Percentiles rank a stretch among this genome's conserved stretches.
These are phyloP conservation scores for Mylabris sibirica DNA, from an alignment of 2,888 invertebrate genomes.

Conservation along the genomic window DNA sequence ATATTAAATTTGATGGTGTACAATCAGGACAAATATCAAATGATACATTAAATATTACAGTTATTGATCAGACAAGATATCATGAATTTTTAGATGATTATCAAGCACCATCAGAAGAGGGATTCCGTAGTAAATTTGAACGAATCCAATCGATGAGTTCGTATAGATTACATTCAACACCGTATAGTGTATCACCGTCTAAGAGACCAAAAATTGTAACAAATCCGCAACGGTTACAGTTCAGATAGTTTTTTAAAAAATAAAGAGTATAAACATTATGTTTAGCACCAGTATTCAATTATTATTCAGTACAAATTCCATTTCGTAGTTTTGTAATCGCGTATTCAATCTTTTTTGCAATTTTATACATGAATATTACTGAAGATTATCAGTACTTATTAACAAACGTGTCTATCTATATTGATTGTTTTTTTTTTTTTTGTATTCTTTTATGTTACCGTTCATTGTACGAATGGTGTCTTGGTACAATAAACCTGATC, in stretches of 20 bases:
- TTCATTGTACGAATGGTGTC: not conserved
- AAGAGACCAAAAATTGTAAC: not conserved
- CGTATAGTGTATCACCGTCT: not conserved
- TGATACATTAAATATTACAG: constrained; percentile 52
- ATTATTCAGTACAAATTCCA: not conserved
- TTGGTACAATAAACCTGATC: not conserved
- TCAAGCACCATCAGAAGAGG: constrained; percentile 54
- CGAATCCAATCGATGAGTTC: constrained; percentile 37
- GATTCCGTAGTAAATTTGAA: constrained; percentile 42
- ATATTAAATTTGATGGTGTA: constrained; percentile 52
- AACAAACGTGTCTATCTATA: no score
- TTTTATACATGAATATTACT: not conserved
- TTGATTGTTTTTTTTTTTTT: no score
- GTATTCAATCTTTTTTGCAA: no score
- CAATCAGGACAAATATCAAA: constrained; percentile 50
- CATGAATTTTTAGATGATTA: constrained; percentile 55
- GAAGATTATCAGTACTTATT: no score
- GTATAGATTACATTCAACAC: constrained; percentile 18
- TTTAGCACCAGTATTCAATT: not conserved
- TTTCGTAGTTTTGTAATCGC: not conserved
- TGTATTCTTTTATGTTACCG: not conserved
- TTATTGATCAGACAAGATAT: constrained; percentile 53
- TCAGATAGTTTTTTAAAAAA: not conserved
- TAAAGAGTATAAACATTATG: no score
- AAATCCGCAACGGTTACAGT: not conserved